Evolutionary conservation across 2,888 invertebrate species (phyloP).

Genomic region (Argyresthia goedartella): DNA sequence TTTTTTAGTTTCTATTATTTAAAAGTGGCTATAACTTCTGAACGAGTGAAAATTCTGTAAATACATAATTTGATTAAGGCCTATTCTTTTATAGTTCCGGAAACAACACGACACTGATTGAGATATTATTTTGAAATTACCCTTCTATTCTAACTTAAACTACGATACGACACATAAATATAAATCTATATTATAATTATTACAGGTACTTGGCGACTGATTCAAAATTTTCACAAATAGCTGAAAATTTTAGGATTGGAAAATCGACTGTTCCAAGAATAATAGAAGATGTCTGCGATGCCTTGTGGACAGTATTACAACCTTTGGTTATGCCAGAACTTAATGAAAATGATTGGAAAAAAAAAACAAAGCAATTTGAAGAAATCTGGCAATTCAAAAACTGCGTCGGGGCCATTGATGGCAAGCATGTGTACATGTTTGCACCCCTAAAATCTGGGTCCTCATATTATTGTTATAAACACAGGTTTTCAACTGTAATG

Average conservation of each 20-base stretch:
- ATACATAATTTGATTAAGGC: constrained; percentile 10
- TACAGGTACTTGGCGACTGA: constrained; percentile 9
- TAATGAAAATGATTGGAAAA: constrained; percentile 8
- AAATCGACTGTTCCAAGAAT: constrained; percentile 5
- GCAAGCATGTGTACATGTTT: constrained; percentile 9
- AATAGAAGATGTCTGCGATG: constrained; percentile 5
- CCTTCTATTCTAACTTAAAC: constrained; percentile 10
- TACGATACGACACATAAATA: constrained; percentile 9
- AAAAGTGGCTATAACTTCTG: too few relatives aligned
- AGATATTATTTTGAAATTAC: constrained; percentile 11
- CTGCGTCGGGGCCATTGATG: constrained; percentile 7
- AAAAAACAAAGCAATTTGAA: constrained; percentile 7
- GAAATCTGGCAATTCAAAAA: constrained; percentile 11
- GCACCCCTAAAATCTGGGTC: constrained; percentile 4
- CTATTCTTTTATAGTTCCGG: constrained; percentile 10
- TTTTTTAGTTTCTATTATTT: too few relatives aligned
- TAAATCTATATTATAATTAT: constrained; percentile 8
- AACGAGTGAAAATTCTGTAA: too few relatives aligned
- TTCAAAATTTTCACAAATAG: constrained; percentile 1
- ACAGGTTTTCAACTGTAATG: constrained; percentile 1
- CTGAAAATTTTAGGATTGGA: constrained; percentile 4
- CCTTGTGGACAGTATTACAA: constrained; percentile 5
- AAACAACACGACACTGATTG: constrained; percentile 9
- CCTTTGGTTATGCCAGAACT: constrained; percentile 9
- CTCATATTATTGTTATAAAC: constrained; percentile 1